Evolutionary conservation across 2,797 vertebrate species (phyloP), one percentile per base, ranked within the genome.

Genomic region (Pangasius krempfi): DNA sequence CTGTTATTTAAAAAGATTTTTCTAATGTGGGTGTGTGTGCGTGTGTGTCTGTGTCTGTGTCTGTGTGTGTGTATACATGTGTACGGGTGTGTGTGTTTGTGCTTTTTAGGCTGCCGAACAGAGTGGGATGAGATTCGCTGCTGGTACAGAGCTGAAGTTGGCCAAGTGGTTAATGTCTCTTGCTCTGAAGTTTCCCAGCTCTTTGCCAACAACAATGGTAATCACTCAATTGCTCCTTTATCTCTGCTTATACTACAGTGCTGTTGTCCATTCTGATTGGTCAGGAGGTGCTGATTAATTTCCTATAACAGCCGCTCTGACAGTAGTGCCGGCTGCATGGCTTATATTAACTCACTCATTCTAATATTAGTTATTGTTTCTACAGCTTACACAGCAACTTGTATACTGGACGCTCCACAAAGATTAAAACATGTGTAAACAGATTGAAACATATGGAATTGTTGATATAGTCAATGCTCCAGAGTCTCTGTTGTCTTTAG

Each of bases 131-230:
- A 93, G 0, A 92, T 96, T 3, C 91, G 91, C 4, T 96, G 96
- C 92, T 96, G 96, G 96, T 56, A 73, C 33, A 92, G 89, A 6
- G 94, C 94, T 0, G 94, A 95, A 54, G 94, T 95, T 80, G 96
- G 95, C 9, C 93, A 95, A 91, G 93, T 95, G 90, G 90, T 95
- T 89, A 93, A 92, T 30, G 90, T 96, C 79, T 96, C 95, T 0
- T 96, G 96, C 25, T 92, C 92, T 33, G 93, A 95, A 1, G 88
- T 94, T 60, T 96, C 94, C 76, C 94, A 94, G 93, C 91, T 96
- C 88, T 96, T 96, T 47, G 90, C 86, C 18, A 92, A 94, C 47
- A 95, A 94, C 72, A 87, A 94, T 87, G 96, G 96, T 96, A 94
- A 94, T 66, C 66, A 50, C 20, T 54, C 25, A 47, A n/a, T 70